A percentile compares a stretch with the other conserved stretches of the same genome.
phyloP scores from a whole-genome alignment of 2,797 vertebrate genomes.

The Gallirallus australis region DNA sequence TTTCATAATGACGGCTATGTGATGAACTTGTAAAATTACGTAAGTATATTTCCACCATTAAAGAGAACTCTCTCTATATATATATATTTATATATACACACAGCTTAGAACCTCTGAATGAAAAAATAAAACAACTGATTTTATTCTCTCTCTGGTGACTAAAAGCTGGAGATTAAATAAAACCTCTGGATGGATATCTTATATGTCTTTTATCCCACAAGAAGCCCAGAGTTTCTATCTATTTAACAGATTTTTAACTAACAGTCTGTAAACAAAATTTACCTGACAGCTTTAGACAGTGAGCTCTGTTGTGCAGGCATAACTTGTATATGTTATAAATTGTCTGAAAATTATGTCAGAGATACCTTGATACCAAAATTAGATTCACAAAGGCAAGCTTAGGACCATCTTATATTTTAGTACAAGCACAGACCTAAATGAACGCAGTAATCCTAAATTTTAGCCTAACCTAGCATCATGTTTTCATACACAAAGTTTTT shows the following conservation, averaged over 20 bases:
- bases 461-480: not conserved
- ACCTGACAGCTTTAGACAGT: not conserved
- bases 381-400: not conserved
- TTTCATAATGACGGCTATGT: not conserved
- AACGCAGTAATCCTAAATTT: not conserved
- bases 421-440: not conserved
- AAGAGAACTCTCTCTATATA: not conserved
- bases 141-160: not conserved
- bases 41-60: not conserved
- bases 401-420: not conserved
- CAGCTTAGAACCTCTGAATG: not conserved
- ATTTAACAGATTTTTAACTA: not conserved
- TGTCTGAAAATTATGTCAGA: not conserved
- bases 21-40: not conserved
- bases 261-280: not conserved
- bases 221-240: not conserved
- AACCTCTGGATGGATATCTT: not conserved
- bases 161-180: not conserved
- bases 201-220: not conserved
- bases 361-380: not conserved
- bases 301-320: not conserved
- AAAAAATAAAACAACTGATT: not conserved
- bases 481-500: not conserved
- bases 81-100: too few relatives aligned
- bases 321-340: not conserved